Evolutionary conservation across 2,888 invertebrate genomes (phyloP).

Genomic region (Eledona agricola): DNA sequence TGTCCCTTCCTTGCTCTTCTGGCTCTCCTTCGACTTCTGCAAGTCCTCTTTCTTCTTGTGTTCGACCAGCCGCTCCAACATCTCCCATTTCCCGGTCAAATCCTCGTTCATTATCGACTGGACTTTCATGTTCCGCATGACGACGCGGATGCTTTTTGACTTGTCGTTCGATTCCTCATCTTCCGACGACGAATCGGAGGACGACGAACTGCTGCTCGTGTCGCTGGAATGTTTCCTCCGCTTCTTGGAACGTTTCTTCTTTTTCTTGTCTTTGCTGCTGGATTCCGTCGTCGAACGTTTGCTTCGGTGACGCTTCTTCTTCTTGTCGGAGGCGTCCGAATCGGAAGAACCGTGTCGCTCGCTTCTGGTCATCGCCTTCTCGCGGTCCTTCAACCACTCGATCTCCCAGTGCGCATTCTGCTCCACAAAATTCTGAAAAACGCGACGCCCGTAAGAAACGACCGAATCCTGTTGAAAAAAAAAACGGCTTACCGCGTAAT

Average conservation of each 20-base stretch:
- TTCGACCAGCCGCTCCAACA: constrained; percentile 62
- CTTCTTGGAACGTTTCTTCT: constrained; percentile 48
- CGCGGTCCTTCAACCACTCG: constrained; percentile 85
- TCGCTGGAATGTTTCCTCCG: constrained; percentile 55
- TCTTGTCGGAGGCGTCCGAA: constrained; percentile 43
- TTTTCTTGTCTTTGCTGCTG: constrained; percentile 60
- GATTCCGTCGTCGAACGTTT: constrained; percentile 47
- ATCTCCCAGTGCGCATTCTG: constrained; percentile 89
- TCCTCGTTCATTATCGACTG: constrained; percentile 63
- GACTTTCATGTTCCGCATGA: constrained; percentile 70
- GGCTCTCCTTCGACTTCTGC: constrained; percentile 44
- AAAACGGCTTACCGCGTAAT: constrained; percentile 74
- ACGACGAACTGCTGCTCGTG: constrained; percentile 61
- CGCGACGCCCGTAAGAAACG: background rate
- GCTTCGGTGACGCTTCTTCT: constrained; percentile 47
- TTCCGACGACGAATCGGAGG: constrained; percentile 61
- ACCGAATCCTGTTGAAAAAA: no score
- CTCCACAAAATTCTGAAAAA: constrained; percentile 77
- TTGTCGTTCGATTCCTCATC: constrained; percentile 61
- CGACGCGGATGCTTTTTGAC: constrained; percentile 71
- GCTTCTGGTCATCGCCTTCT: constrained; percentile 56
- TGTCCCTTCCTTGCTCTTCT: constrained; percentile 28
- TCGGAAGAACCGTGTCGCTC: constrained; percentile 44
- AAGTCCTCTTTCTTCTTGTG: constrained; percentile 60
- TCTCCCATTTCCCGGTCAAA: constrained; percentile 60